Conservation (phyloP, 2,888 invertebrate genomes). For the Protodeltote pygarga region DNA sequence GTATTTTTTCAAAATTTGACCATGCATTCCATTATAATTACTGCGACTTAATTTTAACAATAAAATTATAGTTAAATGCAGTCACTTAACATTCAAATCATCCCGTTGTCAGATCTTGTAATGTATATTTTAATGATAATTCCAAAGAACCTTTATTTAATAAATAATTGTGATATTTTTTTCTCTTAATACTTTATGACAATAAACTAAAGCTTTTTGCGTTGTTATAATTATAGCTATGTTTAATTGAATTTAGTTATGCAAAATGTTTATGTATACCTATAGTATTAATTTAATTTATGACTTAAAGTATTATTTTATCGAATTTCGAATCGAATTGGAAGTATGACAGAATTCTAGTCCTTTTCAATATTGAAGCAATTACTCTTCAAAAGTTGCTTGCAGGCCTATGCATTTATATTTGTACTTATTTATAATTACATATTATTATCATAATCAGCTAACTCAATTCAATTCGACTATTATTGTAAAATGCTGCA, state of each 20-base stretch:
- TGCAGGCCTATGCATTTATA: conserved; percentile 42
- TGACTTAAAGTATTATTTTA: conserved; percentile 23
- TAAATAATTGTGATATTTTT: conserved; percentile 68
- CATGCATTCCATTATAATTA: too few species aligned
- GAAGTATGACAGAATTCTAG: conserved; percentile 36
- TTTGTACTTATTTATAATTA: conserved; percentile 30
- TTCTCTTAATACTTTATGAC: conserved; percentile 49
- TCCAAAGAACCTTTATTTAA: conserved; percentile 67
- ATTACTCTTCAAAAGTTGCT: conserved; percentile 25
- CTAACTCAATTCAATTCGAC: conserved; percentile 28
- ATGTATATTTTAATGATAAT: conserved; percentile 39
- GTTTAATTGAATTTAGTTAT: conserved; percentile 27
- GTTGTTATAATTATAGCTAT: conserved; percentile 11
- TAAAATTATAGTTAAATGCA: too few species aligned
- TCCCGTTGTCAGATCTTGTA: conserved; percentile 21
- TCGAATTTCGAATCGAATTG: conserved; percentile 9
- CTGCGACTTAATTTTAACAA: too few species aligned
- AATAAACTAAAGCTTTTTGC: conserved; percentile 42
- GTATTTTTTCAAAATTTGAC: too few species aligned
- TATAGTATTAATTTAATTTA: conserved; percentile 6
- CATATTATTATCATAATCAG: conserved; percentile 14
- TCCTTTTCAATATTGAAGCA: conserved; percentile 23
- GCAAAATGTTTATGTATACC: conserved; percentile 11
- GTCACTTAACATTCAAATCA: too few species aligned
- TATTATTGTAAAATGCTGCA: conserved; percentile 37